A percentile compares a stretch with the other conserved stretches of the same genome.
Conservation (phyloP, 2,797 vertebrate species). For the Acrossocheilus fasciatus region DNA sequence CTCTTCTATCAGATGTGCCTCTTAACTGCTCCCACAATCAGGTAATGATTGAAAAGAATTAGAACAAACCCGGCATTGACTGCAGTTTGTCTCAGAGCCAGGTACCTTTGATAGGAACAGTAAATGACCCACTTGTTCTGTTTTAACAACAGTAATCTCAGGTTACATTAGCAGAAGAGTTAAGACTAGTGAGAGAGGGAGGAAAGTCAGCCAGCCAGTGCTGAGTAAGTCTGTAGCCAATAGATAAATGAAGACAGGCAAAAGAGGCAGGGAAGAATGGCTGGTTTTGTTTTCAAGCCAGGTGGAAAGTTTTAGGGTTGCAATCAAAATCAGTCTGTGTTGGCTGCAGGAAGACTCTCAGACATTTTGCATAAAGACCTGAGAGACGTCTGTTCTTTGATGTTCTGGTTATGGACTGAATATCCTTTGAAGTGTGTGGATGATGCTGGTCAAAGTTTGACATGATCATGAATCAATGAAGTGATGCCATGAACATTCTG, state of each 20-base stretch:
- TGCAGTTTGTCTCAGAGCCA: slow-evolving; percentile 40
- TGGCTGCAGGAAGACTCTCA: not conserved
- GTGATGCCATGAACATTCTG: not conserved
- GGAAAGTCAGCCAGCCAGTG: not conserved
- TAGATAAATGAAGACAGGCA: slow-evolving; percentile 11
- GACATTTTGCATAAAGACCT: slow-evolving; percentile 19
- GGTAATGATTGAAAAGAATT: slow-evolving; percentile 44
- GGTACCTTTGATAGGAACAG: slow-evolving; percentile 53
- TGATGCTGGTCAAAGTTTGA: not conserved
- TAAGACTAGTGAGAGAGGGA: slow-evolving; percentile 1
- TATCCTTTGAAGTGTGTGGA: not conserved
- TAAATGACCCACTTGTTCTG: slow-evolving; percentile 61
- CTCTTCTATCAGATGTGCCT: slow-evolving; percentile 48
- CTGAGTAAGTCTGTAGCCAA: slow-evolving; percentile 14
- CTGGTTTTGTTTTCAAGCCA: slow-evolving; percentile 17
- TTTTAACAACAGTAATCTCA: slow-evolving; percentile 53
- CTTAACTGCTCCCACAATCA: slow-evolving; percentile 54
- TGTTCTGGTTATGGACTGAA: not conserved
- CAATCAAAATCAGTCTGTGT: not conserved
- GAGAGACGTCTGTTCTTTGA: slow-evolving; percentile 27
- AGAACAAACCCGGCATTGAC: slow-evolving; percentile 57
- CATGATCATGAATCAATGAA: not conserved
- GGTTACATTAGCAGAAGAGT: slow-evolving; percentile 38
- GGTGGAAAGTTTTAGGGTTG: slow-evolving; percentile 12
- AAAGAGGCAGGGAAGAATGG: slow-evolving; percentile 34